Evolutionary conservation across 1,140 invertebrate species (phyloP), one percentile per base, ranked within the genome.

Genomic region (Saccostrea echinata): DNA sequence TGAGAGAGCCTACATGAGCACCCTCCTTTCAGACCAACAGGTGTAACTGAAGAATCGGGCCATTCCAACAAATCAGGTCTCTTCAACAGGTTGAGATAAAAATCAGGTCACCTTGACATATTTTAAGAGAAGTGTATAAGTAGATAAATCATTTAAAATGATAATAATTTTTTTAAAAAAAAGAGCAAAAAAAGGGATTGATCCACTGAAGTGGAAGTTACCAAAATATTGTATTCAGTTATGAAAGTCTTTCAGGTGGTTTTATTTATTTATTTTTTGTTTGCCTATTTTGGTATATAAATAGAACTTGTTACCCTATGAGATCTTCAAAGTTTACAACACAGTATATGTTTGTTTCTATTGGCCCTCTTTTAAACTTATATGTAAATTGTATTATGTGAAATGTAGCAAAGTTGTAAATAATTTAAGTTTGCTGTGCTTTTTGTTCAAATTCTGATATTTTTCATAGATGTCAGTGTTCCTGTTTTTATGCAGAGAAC

Each of bases 1-100:
- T 53, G 94, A 94, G 80, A 89, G 82, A n/a, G 92, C 92, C 1
- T 94, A 94, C 88, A 92, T 94, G 88, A 33, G 90, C 12, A 91
- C 92, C n/a, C 85, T 94, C 18, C 87, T 94, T 16, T 71, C 85
- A n/a, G 93, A 94, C 84, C 93, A 94, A 86, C 80, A 76, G n/a
- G 35, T 83, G 33, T 83, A 76, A 43, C 43, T 4, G 55, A 61
- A 30, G 27, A 76, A 76, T 30, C 68, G 33, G 8, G 24, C 27
- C 27, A 76, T 2, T 12, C 27, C 13, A 76, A 12, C 68, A 27
- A 35, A 76, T 1, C 68, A 76, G 68, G 68, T 30, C 27, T 24
- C 11, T 68, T n/a, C 27, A 24, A 27, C 64, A 68, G n/a, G n/a
- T 68, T n/a, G 64, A 24, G 27, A 24, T 12, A n/a, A n/a, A 64